Evolutionary conservation across 2,888 invertebrate genomes (phyloP).

Genomic region (Synergus japonicus): DNA sequence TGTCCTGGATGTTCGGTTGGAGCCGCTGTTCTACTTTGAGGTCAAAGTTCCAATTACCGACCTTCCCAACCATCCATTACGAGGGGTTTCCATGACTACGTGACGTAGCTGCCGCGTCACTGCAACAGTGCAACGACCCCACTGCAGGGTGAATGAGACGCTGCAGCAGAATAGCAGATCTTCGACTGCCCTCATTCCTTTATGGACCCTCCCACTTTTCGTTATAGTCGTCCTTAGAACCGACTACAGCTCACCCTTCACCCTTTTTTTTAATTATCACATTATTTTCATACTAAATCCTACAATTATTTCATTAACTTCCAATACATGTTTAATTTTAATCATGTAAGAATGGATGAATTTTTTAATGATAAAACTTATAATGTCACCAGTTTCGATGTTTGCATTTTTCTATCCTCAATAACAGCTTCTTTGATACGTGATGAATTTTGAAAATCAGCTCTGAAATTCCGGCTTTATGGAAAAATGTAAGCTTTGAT

Average conservation of each 20-base stretch:
- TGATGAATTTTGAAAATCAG: neutral
- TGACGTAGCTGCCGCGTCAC: slow-evolving; percentile 72
- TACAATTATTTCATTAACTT: too few relatives aligned
- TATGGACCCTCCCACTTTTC: slow-evolving; percentile 39
- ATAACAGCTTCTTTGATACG: too few relatives aligned
- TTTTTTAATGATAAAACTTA: too few relatives aligned
- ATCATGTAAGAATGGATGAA: too few relatives aligned
- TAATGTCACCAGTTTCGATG: too few relatives aligned
- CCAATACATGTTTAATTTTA: too few relatives aligned
- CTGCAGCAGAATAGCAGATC: slow-evolving; percentile 58
- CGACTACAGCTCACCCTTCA: neutral
- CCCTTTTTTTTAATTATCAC: neutral
- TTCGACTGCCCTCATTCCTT: slow-evolving; percentile 60
- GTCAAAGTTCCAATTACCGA: slow-evolving; percentile 71
- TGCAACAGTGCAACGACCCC: slow-evolving; percentile 65
- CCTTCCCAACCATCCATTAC: slow-evolving; percentile 52
- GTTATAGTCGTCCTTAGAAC: neutral
- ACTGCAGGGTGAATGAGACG: slow-evolving; percentile 66
- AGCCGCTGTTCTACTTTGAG: slow-evolving; percentile 64
- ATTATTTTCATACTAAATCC: neutral
- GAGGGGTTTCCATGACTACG: slow-evolving; percentile 67
- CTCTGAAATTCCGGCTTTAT: neutral
- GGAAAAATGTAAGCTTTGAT: too few relatives aligned
- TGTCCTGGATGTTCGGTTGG: slow-evolving; percentile 55
- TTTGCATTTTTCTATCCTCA: too few relatives aligned